A percentile compares a stretch with the other conserved stretches of the same genome.
These are phyloP conservation scores for Acanthochromis polyacanthus DNA, from an alignment of 2,113 vertebrate genomes.

Conservation along the genomic window DNA sequence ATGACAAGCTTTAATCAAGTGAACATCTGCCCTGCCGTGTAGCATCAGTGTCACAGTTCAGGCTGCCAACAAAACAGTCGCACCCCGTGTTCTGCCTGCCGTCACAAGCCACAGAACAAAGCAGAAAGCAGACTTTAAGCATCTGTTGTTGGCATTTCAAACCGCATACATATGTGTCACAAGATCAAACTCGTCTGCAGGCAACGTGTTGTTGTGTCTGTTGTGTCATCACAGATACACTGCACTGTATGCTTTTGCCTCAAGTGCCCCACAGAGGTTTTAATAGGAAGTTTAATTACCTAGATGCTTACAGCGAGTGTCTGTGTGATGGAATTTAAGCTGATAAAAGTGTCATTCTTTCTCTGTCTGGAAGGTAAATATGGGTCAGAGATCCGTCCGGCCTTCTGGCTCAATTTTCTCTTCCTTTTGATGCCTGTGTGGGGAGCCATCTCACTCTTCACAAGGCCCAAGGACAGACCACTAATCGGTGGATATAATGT, in stretches of 20 bases:
- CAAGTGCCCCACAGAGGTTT: slow-evolving; percentile 15
- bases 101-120: slow-evolving; percentile 59
- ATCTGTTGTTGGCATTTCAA: slow-evolving; percentile 68
- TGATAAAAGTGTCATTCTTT: slow-evolving; percentile 18
- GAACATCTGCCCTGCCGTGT: slow-evolving; percentile 73
- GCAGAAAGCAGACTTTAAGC: slow-evolving; percentile 47
- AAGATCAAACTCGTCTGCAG: slow-evolving; percentile 47
- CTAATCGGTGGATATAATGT: slow-evolving; percentile 82
- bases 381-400: slow-evolving; percentile 87
- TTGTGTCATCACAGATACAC: slow-evolving; percentile 18
- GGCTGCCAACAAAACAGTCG: slow-evolving; percentile 51
- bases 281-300: slow-evolving; percentile 9
- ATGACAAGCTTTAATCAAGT: slow-evolving; percentile 65
- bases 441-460: slow-evolving; percentile 85
- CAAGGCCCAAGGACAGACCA: slow-evolving; percentile 72
- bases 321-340: neutral
- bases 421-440: slow-evolving; percentile 86
- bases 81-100: slow-evolving; percentile 7
- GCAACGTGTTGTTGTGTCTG: slow-evolving; percentile 31
- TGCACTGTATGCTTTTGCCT: slow-evolving; percentile 17
- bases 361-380: slow-evolving; percentile 87
- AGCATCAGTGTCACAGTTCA: slow-evolving; percentile 66
- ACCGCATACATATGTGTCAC: slow-evolving; percentile 52
- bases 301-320: slow-evolving; percentile 9
- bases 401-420: slow-evolving; percentile 89